Base-by-base conservation (phyloP, 2,797 vertebrate genomes). In the Linurgus olivaceus region DNA sequence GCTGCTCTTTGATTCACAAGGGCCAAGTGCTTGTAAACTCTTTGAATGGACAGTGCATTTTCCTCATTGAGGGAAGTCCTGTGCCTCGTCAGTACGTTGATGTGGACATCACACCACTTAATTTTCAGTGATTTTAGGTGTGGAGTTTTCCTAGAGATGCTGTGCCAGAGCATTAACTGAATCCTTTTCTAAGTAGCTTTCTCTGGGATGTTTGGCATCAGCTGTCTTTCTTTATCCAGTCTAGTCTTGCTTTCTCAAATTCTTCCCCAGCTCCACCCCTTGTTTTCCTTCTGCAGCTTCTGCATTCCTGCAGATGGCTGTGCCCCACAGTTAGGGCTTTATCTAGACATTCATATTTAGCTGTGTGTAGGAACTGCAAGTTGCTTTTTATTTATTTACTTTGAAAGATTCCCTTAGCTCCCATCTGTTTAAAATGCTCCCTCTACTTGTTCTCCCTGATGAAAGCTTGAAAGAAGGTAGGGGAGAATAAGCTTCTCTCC, bases 321-420 rank as follows among this genome's bases (percentile, higher is more conserved):
- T 84, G 83, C 73, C 33, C 70, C 40, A 62, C 63, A 75, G 63
- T 63, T 58, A 50, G 51, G 62, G 24, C 44, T 96, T 94, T 95
- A 87, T 83, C 73, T 65, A 84, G 78, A 51, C 54, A 38, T 59
- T 83, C 68, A 52, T 79, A 92, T 88, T 92, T 85, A 90, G 76
- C 86, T 86, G 38, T 62, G 52, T 84, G 61, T 94, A 94, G 92
- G 92, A 92, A 93, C 47, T 88, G 48, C 38, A 94, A 79, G 40
- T 93, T 94, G 45, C 81, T 86, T 88, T 87, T 93, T 91, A 92
- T 91, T 95, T 96, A 92, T 93, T 94, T 95, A 66, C 62, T 94
- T 83, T 78, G n/a, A 78, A 94, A 92, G 23, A 67, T 59, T 96
- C 54, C 47, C 37, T 68, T 91, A 51, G 67, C 59, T 94, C 80